Conservation (phyloP, 2,888 invertebrate species). For the Drosophila paucipuncta region DNA sequence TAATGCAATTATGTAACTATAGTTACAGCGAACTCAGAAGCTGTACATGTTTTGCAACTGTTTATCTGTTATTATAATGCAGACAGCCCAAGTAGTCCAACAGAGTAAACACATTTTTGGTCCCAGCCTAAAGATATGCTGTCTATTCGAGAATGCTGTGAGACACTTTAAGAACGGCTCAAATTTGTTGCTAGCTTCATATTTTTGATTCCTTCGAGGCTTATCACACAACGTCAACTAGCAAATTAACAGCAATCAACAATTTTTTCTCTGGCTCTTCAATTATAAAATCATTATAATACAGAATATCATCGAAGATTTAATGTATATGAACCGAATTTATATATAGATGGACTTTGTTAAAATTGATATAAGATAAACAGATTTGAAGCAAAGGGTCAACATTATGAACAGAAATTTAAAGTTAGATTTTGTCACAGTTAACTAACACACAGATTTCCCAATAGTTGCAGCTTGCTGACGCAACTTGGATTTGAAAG, state of each 20-base stretch:
- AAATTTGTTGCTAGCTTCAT: neutral
- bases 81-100: neutral
- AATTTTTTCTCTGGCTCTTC: neutral
- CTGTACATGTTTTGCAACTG: neutral
- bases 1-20: neutral
- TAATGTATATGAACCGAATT: neutral
- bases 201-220: neutral
- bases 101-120: neutral
- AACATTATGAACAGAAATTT: neutral
- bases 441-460: neutral
- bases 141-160: neutral
- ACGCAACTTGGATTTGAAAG: neutral
- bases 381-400: neutral
- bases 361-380: neutral
- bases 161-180: neutral
- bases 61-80: neutral
- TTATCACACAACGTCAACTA: neutral
- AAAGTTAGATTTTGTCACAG: neutral
- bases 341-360: neutral
- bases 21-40: neutral
- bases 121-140: conserved; percentile 4
- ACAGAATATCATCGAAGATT: neutral
- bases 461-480: neutral
- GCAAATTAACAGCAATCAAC: neutral
- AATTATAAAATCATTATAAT: neutral